Evolutionary conservation across 1,140 invertebrate species (phyloP), one percentile per base, ranked within the genome.

Genomic region (Chelonus insularis): DNA sequence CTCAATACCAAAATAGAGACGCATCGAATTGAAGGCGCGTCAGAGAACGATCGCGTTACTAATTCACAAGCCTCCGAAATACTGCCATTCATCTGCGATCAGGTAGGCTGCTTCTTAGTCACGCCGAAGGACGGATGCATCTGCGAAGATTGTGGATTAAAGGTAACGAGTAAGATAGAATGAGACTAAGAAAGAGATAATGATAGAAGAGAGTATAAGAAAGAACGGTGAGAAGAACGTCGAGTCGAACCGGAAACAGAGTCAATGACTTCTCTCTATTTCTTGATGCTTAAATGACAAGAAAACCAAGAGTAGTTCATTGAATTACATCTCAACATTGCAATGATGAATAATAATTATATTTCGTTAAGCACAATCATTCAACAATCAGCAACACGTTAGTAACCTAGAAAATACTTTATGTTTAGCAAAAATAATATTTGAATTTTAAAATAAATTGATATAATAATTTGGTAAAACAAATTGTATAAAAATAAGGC

Each of bases 241-340:
- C 41, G 12, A 18, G 41, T 18, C 16, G 61, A 68, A 72, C 75
- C 74, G 76, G 76, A 78, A 75, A 67, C 65, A 32, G 64, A 76
- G 75, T 78, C 75, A 78, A 76, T 78, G 75, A 76, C 75, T 76
- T 43, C 12, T 18, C 16, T 16, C 41, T 43, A 43, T 43, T 16
- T 43, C 7, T 43, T 11, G 1, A 12, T 45, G 9, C 14, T 45
- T 6, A 14, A 18, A 45, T 39, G 16, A 45, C 41, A 45, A 14
- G 41, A 45, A 45, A 45, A 45, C 14, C 16, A 12, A 2, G 14
- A 45, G 14, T 14, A 45, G 6, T 45, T 39, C n/a, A 12, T 12
- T 12, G n/a, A 8, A 16, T 14, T 4, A 16, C 6, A 9, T 18
- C 12, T 12, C 41, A 4, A 45, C 9, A 9, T 16, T 3, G 41